Conservation (phyloP, 2,797 vertebrate species). For the Mormyrops boulengeri region DNA sequence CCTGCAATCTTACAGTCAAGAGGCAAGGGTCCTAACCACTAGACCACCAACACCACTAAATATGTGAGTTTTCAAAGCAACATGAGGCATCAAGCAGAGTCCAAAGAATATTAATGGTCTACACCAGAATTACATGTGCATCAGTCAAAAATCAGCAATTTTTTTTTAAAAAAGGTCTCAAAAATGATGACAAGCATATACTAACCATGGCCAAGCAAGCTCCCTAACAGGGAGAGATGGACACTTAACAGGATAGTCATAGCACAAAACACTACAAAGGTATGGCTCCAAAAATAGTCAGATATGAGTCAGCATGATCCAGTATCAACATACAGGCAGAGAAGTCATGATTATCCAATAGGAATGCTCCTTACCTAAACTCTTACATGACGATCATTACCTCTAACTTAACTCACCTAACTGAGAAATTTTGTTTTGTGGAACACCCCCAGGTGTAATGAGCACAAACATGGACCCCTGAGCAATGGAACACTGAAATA, state of each 20-base stretch:
- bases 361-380: too few species aligned
- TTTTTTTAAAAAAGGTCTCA: neutral
- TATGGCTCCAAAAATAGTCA: neutral
- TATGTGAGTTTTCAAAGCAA: neutral
- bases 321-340: neutral
- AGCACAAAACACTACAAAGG: neutral
- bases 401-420: neutral
- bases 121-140: neutral
- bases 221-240: neutral
- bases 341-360: neutral
- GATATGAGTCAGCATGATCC: neutral
- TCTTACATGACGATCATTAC: neutral
- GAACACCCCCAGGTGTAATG: neutral
- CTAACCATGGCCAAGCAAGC: neutral
- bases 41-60: too few species aligned
- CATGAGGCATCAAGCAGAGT: neutral
- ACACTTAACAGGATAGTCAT: neutral
- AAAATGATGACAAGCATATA: neutral
- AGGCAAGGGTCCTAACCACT: too few species aligned
- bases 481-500: neutral
- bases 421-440: neutral
- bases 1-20: too few species aligned
- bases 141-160: neutral
- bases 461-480: neutral
- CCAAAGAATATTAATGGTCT: neutral